A percentile compares a stretch with the other conserved stretches of the same genome.
phyloP scores from a whole-genome alignment of 2,797 vertebrate genomes.

The Pantherophis vulpinus region DNA sequence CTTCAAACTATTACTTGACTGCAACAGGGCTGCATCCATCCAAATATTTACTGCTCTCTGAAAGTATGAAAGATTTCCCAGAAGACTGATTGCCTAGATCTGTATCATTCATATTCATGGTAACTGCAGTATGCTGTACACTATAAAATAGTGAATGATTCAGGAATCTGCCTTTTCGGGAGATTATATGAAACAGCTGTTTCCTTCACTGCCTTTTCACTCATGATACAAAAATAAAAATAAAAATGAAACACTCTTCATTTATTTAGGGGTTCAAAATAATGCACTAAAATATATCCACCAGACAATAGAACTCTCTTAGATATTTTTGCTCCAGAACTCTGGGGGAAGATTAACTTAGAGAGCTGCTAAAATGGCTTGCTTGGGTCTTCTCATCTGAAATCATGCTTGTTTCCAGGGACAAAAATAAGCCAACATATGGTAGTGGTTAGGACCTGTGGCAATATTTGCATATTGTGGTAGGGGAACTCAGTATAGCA shows the following conservation, averaged over 20 bases:
- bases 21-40: background rate
- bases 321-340: background rate
- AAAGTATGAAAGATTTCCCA: background rate
- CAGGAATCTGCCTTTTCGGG: constrained; percentile 1
- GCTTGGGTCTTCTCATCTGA: background rate
- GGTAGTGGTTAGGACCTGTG: background rate
- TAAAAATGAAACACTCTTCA: background rate
- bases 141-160: background rate
- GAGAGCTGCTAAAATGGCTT: background rate
- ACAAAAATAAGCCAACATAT: background rate
- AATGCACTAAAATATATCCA: background rate
- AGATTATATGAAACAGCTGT: background rate
- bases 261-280: background rate
- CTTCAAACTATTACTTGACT: background rate
- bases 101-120: background rate
- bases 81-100: background rate
- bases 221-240: background rate
- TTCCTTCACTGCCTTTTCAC: background rate
- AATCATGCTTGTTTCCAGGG: background rate
- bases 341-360: background rate
- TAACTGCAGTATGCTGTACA: background rate
- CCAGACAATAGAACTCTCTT: background rate
- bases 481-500: background rate
- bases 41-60: background rate
- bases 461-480: background rate